phyloP scores from a whole-genome alignment of 1,140 invertebrate genomes.

The Leptinotarsa texana region DNA sequence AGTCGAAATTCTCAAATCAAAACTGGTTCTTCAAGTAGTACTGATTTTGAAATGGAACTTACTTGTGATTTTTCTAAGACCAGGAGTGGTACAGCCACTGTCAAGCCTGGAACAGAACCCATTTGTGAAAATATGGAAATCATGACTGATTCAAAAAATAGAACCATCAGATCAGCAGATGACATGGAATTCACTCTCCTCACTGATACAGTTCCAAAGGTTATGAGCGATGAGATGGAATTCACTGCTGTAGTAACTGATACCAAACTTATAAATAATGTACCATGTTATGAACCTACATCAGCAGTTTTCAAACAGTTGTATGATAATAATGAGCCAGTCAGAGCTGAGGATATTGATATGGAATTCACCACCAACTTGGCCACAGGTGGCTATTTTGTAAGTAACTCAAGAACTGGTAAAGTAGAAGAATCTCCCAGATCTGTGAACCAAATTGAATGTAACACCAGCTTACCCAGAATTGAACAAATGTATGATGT shows the following conservation, averaged over 20 bases:
- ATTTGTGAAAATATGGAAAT: too few relatives aligned
- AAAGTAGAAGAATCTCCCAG: neutral
- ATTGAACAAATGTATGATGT: too few relatives aligned
- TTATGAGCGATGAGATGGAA: slow-evolving; percentile 4
- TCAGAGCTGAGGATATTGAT: neutral
- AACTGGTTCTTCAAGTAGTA: neutral
- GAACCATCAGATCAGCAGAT: neutral
- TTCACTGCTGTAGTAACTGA: neutral
- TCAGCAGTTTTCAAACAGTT: neutral
- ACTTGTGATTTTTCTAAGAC: neutral
- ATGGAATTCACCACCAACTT: slow-evolving; percentile 2
- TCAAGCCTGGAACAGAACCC: too few relatives aligned
- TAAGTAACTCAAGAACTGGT: neutral
- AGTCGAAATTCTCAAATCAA: neutral
- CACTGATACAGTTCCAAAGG: neutral
- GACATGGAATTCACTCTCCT: neutral
- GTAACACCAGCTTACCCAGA: neutral
- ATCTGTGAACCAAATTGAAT: neutral
- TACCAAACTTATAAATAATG: neutral
- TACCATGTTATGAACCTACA: neutral
- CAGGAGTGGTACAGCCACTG: too few relatives aligned
- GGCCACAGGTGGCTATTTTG: neutral
- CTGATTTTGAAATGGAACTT: neutral
- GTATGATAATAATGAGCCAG: neutral
- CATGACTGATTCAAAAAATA: neutral